Conservation (phyloP, 2,113 vertebrate species). For the Sula dactylatra region DNA sequence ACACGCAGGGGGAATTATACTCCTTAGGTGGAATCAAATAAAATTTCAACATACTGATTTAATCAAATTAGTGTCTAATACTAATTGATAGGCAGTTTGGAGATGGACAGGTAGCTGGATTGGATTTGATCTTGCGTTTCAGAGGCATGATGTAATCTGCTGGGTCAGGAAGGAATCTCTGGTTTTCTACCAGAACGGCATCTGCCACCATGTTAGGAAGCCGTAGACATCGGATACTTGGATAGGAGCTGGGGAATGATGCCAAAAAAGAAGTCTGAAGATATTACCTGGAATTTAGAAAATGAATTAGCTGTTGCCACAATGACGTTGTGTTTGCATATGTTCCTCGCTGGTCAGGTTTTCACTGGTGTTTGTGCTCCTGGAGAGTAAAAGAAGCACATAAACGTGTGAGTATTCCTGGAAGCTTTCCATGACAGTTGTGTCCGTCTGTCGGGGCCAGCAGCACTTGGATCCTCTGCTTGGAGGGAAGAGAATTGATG, state of each 20-base stretch:
- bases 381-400: neutral
- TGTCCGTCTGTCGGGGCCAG: neutral
- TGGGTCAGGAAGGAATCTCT: slow-evolving; percentile 50
- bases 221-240: neutral
- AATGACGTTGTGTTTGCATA: neutral
- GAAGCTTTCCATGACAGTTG: neutral
- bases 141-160: slow-evolving; percentile 8
- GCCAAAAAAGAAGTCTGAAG: slow-evolving; percentile 7
- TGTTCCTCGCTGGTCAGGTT: fast-evolving
- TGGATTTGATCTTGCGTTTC: slow-evolving; percentile 39
- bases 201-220: slow-evolving; percentile 27
- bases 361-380: neutral
- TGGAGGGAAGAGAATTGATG: neutral
- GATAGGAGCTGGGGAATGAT: neutral
- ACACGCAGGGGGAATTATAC: neutral
- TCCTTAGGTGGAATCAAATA: slow-evolving; percentile 57
- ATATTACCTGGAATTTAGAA: slow-evolving; percentile 24
- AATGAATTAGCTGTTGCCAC: neutral
- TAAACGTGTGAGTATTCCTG: neutral
- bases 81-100: slow-evolving; percentile 40
- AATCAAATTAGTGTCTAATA: slow-evolving; percentile 63
- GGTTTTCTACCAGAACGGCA: slow-evolving; percentile 42
- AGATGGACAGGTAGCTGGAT: slow-evolving; percentile 46
- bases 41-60: slow-evolving; percentile 46
- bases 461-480: fast-evolving